phyloP scores from a whole-genome alignment of 2,113 vertebrate species.

The Ursus arctos region DNA sequence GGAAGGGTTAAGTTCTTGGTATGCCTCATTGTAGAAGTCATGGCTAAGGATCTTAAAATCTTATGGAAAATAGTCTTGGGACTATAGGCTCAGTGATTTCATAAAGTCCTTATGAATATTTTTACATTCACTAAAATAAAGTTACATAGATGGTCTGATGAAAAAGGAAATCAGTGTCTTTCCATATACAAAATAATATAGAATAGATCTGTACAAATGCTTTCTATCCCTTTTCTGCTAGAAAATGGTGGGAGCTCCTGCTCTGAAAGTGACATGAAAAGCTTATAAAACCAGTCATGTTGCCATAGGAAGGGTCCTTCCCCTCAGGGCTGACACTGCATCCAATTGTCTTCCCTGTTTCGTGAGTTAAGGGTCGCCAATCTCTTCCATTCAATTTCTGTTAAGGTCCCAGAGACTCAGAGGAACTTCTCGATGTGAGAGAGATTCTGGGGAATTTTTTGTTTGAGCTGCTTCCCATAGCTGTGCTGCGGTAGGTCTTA shows the following conservation, averaged over 20 bases:
- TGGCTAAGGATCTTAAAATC: neutral
- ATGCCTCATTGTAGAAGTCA: neutral
- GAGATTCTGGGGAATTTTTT: neutral
- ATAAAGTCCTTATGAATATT: constrained; percentile 29
- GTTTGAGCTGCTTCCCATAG: neutral
- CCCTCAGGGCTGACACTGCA: neutral
- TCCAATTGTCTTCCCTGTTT: neutral
- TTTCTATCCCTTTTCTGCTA: neutral
- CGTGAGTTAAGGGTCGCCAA: neutral
- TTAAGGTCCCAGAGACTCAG: neutral
- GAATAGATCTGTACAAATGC: neutral
- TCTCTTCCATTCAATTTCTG: constrained; percentile 6
- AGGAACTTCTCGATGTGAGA: neutral
- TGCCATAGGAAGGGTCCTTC: neutral
- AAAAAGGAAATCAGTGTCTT: neutral
- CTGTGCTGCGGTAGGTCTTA: neutral
- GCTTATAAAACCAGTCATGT: neutral
- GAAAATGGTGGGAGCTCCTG: neutral
- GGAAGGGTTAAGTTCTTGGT: neutral
- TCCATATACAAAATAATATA: neutral
- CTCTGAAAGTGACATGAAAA: neutral
- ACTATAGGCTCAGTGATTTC: neutral
- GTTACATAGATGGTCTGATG: neutral
- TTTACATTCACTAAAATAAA: neutral
- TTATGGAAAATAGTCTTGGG: neutral